Evolutionary conservation across 1,140 invertebrate genomes (phyloP), one percentile per base, ranked within the genome.

Genomic region (Stegodyphus mimosarum): DNA sequence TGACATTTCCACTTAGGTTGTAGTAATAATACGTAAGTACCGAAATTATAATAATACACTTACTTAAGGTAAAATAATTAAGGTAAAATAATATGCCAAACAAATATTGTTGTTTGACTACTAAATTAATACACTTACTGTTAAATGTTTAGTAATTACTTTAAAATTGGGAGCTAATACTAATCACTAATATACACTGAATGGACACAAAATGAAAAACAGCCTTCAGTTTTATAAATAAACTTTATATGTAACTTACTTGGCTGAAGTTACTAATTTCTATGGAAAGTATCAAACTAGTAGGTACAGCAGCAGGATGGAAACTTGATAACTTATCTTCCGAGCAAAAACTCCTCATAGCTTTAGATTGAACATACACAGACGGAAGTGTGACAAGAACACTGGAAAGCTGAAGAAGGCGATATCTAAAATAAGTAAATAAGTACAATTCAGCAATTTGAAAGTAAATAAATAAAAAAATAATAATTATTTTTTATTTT

Each of bases 281-380:
- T n/a, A 80, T 51, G 18, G 77, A 79, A n/a, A 86, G 51, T 69
- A 81, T 69, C 13, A 86, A 74, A 60, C 71, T 79, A 63, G 52
- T 86, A 11, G 85, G 74, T 69, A 71, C 75, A 18, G 85, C 74
- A 78, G 85, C 71, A 53, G 76, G 75, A 75, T 86, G 77, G 13
- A 77, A 78, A 66, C 49, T 86, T 33, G 63, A 53, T n/a, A 53
- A 49, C 60, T 79, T 80, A 53, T 86, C 77, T 86, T 79, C 69
- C 51, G 77, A 78, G 51, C 60, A 80, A 51, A 80, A 86, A 81
- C 87, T 87, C 53, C 80, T 75, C 70, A 84, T 81, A 2, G 83
- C 76, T 50, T 77, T 74, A n/a, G 80, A 67, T 15, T 81, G 55
- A 51, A 83, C 67, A 74, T 60, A 53, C 50, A 87, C 52, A 50